Percentiles rank a stretch among this genome's conserved stretches.
Conservation (phyloP, 1,140 invertebrate genomes). For the Ceratoteleas bidentatus region DNA sequence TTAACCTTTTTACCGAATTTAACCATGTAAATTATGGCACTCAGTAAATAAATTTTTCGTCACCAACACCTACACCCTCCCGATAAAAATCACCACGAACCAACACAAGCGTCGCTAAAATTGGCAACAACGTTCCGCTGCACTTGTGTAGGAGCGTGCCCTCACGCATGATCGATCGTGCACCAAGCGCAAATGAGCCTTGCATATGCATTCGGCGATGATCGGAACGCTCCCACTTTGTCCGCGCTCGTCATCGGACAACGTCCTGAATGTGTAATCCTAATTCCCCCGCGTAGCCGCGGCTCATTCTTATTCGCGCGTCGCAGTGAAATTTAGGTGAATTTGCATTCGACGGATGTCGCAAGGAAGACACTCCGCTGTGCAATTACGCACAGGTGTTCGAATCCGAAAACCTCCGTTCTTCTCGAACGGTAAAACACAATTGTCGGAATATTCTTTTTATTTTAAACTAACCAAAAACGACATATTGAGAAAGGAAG, state of each 20-base stretch:
- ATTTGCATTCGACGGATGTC: constrained; percentile 76
- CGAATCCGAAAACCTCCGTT: constrained; percentile 4
- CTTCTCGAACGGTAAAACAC: no score
- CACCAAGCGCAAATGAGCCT: constrained; percentile 68
- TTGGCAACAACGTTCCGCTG: constrained; percentile 52
- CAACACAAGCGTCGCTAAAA: constrained; percentile 26
- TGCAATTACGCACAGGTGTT: constrained; percentile 45
- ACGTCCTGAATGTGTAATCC: constrained; percentile 75
- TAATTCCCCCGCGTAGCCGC: constrained; percentile 42
- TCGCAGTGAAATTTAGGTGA: constrained; percentile 73
- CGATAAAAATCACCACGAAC: no score
- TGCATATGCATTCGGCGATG: constrained; percentile 70
- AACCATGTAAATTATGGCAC: no score
- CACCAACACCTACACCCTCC: no score
- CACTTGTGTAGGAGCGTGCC: constrained; percentile 65
- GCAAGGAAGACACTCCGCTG: constrained; percentile 22
- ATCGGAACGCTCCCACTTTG: constrained; percentile 64
- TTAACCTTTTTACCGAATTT: no score
- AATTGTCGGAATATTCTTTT: no score
- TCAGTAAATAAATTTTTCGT: constrained; percentile 4
- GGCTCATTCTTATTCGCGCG: constrained; percentile 72
- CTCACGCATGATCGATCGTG: constrained; percentile 74
- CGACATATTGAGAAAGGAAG: no score
- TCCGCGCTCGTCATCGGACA: constrained; percentile 65
- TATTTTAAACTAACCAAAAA: no score